Evolutionary conservation across 2,113 vertebrate species (phyloP).

Genomic region (Atlantisia rogersi): DNA sequence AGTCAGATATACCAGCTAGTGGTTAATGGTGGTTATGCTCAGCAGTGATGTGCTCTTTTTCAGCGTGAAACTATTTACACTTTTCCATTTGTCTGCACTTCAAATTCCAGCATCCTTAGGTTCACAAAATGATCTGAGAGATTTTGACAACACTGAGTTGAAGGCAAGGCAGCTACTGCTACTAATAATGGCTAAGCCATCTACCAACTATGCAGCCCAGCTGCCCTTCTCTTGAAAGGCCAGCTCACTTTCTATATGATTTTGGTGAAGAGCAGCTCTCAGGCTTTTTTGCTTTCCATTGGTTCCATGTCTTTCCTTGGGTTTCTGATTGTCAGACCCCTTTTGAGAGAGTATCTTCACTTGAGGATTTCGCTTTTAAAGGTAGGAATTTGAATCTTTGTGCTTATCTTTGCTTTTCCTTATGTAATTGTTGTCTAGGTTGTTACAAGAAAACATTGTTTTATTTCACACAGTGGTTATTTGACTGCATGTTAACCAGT

Average conservation of each 20-base stretch:
- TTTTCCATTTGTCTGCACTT: background rate
- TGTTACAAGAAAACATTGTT: background rate
- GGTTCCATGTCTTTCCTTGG: background rate
- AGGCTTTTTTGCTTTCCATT: background rate
- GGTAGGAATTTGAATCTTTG: conserved; percentile 29
- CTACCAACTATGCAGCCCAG: background rate
- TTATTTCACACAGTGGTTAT: background rate
- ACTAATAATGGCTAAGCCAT: background rate
- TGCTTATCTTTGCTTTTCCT: background rate
- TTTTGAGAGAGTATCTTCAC: background rate
- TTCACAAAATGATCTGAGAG: background rate
- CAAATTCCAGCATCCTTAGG: background rate
- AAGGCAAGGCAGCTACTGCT: background rate
- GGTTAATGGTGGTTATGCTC: background rate
- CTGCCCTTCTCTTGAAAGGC: conserved; percentile 1
- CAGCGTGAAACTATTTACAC: background rate
- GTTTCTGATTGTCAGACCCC: background rate
- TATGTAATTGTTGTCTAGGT: background rate
- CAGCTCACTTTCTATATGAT: background rate
- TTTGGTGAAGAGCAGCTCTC: background rate
- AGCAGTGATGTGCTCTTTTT: background rate
- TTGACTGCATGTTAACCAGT: conserved; percentile 9
- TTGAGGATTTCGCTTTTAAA: background rate
- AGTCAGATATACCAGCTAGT: background rate
- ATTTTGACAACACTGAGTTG: background rate